Evolutionary conservation across 2,888 invertebrate genomes (phyloP).

Genomic region (Leucophenga montana): DNA sequence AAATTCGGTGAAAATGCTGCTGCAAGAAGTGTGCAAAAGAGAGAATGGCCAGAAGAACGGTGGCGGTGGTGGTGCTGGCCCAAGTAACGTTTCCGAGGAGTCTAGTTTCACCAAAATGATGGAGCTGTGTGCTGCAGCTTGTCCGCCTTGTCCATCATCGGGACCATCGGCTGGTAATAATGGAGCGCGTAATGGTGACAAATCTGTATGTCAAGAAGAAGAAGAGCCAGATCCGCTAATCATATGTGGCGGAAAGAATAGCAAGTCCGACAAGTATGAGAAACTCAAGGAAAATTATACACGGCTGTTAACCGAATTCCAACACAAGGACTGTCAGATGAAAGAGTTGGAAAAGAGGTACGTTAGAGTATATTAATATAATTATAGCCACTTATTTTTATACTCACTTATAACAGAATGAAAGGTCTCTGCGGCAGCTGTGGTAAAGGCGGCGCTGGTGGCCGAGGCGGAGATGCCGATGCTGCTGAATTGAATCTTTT

Average conservation of each 20-base stretch:
- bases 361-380: constrained; percentile 14
- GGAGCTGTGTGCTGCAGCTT: neutral
- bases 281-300: constrained; percentile 69
- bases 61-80: neutral
- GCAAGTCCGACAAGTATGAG: constrained; percentile 60
- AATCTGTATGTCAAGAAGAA: constrained; percentile 36
- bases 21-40: constrained; percentile 51
- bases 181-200: neutral
- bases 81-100: constrained; percentile 4
- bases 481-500: constrained; percentile 63
- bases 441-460: constrained; percentile 21
- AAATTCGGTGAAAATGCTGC: constrained; percentile 56
- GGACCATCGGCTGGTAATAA: constrained; percentile 24
- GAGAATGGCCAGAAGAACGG: constrained; percentile 40
- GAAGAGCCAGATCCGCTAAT: constrained; percentile 59
- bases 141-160: neutral
- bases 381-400: neutral
- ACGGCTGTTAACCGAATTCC: constrained; percentile 63
- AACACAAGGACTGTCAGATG: constrained; percentile 67
- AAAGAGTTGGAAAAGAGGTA: constrained; percentile 65
- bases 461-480: constrained; percentile 52
- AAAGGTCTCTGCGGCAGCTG: constrained; percentile 57
- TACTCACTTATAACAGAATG: constrained; percentile 45
- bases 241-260: constrained; percentile 56
- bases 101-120: constrained; percentile 22